phyloP scores from a whole-genome alignment of 2,888 invertebrate genomes.

The Eledona agricola region DNA sequence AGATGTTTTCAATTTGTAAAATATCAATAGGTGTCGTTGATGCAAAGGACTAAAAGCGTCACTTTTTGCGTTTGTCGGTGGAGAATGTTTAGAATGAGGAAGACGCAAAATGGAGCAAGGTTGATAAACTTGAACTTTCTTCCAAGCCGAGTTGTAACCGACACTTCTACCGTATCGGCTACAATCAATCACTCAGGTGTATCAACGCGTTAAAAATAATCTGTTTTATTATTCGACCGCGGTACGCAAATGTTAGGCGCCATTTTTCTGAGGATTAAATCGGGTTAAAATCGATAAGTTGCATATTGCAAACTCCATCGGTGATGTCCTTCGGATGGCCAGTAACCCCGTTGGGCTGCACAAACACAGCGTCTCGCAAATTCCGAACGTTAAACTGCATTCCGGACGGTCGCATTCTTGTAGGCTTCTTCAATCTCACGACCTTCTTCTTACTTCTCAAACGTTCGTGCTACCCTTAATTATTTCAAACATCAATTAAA shows the following conservation, averaged over 20 bases:
- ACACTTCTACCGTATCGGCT: no score
- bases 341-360: constrained; percentile 43
- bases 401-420: constrained; percentile 47
- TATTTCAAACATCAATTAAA: no score
- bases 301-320: constrained; percentile 32
- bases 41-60: no score
- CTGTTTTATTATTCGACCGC: no score
- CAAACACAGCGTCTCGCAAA: constrained; percentile 45
- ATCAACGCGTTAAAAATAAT: no score
- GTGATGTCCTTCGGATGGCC: constrained; percentile 44
- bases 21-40: no score
- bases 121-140: constrained; percentile 22
- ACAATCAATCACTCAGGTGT: no score
- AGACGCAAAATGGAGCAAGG: constrained; percentile 17
- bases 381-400: constrained; percentile 51
- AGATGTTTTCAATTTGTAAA: no score
- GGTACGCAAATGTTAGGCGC: no score
- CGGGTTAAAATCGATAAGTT: constrained; percentile 22
- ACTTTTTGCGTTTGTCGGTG: constrained; percentile 1
- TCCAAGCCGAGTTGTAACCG: no score
- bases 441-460: constrained; percentile 38
- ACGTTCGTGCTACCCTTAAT: constrained; percentile 31
- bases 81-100: constrained; percentile 6
- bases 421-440: constrained; percentile 42
- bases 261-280: no score